Conservation (phyloP, 2,888 invertebrate species). For the Campaea margaritaria region DNA sequence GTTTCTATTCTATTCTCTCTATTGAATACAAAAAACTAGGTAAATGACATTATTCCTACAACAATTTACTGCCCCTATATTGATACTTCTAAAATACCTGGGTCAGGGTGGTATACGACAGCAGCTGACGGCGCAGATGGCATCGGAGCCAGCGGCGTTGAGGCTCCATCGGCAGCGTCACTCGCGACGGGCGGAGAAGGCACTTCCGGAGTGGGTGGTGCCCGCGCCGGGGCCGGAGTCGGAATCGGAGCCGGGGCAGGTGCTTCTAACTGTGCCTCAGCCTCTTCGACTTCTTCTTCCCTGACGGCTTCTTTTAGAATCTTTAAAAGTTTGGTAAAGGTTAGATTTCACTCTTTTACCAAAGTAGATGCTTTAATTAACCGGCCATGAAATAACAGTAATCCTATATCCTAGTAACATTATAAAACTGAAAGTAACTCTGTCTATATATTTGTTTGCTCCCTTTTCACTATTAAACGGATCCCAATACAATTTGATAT, state of each 20-base stretch:
- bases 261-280: slow-evolving; percentile 45
- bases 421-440: too few relatives aligned
- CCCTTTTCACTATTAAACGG: too few relatives aligned
- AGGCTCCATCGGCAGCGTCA: slow-evolving; percentile 41
- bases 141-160: slow-evolving; percentile 35
- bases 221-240: slow-evolving; percentile 22
- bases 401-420: too few relatives aligned
- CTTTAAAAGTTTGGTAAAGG: slow-evolving; percentile 46
- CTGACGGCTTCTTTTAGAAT: slow-evolving; percentile 73
- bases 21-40: too few relatives aligned
- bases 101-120: slow-evolving; percentile 25
- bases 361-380: too few relatives aligned
- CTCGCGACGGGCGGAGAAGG: slow-evolving; percentile 40
- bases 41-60: too few relatives aligned
- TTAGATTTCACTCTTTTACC: not conserved
- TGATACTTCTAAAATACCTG: slow-evolving; percentile 43
- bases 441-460: too few relatives aligned
- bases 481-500: too few relatives aligned
- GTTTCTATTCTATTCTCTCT: too few relatives aligned
- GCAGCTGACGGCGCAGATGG: slow-evolving; percentile 26
- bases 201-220: slow-evolving; percentile 40
- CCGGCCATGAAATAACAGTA: too few relatives aligned
- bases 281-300: slow-evolving; percentile 66
- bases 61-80: too few relatives aligned
- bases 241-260: slow-evolving; percentile 42